Conservation (phyloP, 2,113 vertebrate genomes). For the Tautogolabrus adspersus region DNA sequence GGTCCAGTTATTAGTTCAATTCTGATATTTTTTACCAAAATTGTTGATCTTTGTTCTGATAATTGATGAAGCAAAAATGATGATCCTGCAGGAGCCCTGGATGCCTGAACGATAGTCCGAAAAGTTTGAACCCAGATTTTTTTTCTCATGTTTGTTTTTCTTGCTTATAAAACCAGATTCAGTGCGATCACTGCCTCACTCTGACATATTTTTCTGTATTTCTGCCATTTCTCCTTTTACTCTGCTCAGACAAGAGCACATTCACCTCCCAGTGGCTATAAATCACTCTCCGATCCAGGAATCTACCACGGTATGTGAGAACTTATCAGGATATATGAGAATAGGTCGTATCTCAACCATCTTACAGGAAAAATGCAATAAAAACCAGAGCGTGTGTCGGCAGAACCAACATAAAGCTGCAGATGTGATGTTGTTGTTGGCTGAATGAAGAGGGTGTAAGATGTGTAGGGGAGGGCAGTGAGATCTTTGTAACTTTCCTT, state of each 20-base stretch:
- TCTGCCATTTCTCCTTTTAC: neutral
- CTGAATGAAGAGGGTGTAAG: neutral
- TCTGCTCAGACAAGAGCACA: neutral
- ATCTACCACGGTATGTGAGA: neutral
- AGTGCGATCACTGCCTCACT: neutral
- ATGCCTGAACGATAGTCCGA: too few relatives aligned
- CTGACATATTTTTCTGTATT: neutral
- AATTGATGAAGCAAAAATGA: neutral
- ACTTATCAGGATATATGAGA: conserved; percentile 8
- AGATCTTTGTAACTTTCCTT: neutral
- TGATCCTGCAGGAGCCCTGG: neutral
- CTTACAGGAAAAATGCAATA: conserved; percentile 15
- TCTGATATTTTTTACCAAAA: too few relatives aligned
- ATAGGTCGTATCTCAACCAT: conserved; percentile 10
- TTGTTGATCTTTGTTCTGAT: too few relatives aligned
- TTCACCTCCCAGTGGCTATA: conserved; percentile 27
- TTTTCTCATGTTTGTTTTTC: neutral
- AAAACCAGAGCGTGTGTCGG: conserved; percentile 19
- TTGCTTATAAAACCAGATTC: neutral
- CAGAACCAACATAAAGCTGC: conserved; percentile 28
- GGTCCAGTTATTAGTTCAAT: too few relatives aligned
- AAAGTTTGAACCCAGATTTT: too few relatives aligned
- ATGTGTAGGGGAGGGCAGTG: neutral
- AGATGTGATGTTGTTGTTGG: conserved; percentile 32
- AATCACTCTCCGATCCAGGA: conserved; percentile 29